Evolutionary conservation across 2,888 invertebrate species (phyloP).

Genomic region (Apantesis nais): DNA sequence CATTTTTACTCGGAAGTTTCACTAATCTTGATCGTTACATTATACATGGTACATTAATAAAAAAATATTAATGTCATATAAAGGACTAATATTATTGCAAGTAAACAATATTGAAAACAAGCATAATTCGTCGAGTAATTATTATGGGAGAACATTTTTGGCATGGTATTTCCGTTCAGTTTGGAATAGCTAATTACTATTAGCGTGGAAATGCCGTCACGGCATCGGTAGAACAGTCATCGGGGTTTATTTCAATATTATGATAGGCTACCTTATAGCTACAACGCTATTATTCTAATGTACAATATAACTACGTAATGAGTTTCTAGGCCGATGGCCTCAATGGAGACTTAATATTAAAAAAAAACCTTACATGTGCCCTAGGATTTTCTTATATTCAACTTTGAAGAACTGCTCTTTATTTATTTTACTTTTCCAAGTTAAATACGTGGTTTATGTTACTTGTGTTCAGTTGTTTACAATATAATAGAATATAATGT

Average conservation of each 20-base stretch:
- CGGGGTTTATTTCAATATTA: conserved; percentile 13
- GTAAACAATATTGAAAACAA: conserved; percentile 16
- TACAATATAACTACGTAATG: conserved; percentile 4
- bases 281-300: conserved; percentile 16
- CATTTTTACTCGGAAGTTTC: neutral
- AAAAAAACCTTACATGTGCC: neutral
- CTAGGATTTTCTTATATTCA: neutral
- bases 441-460: neutral
- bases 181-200: conserved; percentile 39
- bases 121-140: conserved; percentile 30
- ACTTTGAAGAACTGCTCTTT: neutral
- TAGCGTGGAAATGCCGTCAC: conserved; percentile 40
- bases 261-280: conserved; percentile 23
- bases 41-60: too few relatives aligned
- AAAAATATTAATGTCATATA: neutral
- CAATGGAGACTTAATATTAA: conserved; percentile 2
- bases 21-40: neutral
- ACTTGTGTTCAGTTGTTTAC: neutral
- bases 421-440: neutral
- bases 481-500: too few relatives aligned
- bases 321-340: conserved; percentile 15
- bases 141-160: conserved; percentile 36
- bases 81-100: neutral
- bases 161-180: conserved; percentile 36
- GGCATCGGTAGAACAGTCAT: conserved; percentile 22